Conservation (phyloP, 2,113 vertebrate species). For the Microcebus jonahi region DNA sequence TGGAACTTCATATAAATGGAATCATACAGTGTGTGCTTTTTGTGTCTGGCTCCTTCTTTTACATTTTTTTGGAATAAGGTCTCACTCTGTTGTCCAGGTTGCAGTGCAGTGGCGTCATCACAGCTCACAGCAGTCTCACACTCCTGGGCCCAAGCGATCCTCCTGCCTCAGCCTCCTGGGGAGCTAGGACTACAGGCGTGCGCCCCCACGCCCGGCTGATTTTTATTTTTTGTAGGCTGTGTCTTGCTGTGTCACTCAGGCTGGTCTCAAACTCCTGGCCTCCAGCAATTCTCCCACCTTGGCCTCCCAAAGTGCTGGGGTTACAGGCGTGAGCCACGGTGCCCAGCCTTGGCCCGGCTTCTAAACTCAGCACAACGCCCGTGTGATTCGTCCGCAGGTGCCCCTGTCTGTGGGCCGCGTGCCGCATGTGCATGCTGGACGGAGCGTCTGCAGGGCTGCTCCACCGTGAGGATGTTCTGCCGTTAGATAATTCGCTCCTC, state of each 20-base stretch:
- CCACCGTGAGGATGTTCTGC: not conserved
- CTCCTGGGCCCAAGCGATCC: not conserved
- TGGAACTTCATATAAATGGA: not conserved
- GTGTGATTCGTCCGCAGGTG: not conserved
- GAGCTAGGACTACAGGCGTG: too few relatives aligned
- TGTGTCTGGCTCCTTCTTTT: not conserved
- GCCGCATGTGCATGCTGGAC: not conserved
- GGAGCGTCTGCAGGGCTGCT: not conserved
- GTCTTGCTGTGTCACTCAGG: too few relatives aligned
- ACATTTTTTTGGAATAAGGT: not conserved
- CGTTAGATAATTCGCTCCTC: not conserved
- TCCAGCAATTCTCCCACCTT: too few relatives aligned
- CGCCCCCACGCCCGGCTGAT: too few relatives aligned
- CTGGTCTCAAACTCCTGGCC: too few relatives aligned
- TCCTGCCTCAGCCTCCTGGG: too few relatives aligned
- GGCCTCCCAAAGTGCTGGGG: too few relatives aligned
- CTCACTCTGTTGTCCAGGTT: not conserved
- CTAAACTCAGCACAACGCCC: fast-evolving
- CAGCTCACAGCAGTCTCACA: too few relatives aligned
- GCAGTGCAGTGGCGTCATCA: too few relatives aligned
- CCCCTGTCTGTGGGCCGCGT: too few relatives aligned
- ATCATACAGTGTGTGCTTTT: not conserved
- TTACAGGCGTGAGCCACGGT: too few relatives aligned
- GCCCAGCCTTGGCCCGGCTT: not conserved
- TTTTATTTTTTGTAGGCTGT: too few relatives aligned